Evolutionary conservation across 2,797 vertebrate species (phyloP).

Genomic region (Tenualosa thibaudeaui): DNA sequence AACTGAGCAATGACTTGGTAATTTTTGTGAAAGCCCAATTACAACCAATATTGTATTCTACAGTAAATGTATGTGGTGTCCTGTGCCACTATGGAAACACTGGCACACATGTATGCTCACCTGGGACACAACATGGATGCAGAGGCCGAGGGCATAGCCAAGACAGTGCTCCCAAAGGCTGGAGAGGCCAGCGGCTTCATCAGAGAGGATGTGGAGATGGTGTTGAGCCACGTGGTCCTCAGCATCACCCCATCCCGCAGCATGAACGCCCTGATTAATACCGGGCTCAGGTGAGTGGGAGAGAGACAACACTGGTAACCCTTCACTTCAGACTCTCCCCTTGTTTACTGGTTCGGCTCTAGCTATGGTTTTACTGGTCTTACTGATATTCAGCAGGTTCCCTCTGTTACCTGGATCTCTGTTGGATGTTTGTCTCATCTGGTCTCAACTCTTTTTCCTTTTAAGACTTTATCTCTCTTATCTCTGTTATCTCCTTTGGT

Average conservation of each 20-base stretch:
- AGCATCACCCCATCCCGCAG: background rate
- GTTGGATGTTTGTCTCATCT: background rate
- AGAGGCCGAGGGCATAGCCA: slow-evolving; percentile 75
- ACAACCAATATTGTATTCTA: background rate
- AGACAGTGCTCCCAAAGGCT: slow-evolving; percentile 76
- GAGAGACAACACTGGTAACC: too few species aligned
- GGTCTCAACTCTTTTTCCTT: background rate
- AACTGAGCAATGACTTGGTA: background rate
- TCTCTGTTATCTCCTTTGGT: background rate
- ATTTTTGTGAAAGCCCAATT: background rate
- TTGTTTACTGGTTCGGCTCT: too few species aligned
- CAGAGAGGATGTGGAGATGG: background rate
- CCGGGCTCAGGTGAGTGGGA: slow-evolving; percentile 44
- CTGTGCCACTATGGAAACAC: slow-evolving; percentile 74
- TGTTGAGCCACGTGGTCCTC: background rate
- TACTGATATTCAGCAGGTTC: too few species aligned
- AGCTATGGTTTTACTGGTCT: too few species aligned
- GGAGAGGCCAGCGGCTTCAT: slow-evolving; percentile 62
- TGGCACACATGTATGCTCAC: slow-evolving; percentile 77
- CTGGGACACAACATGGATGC: slow-evolving; percentile 80
- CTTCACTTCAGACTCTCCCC: too few species aligned
- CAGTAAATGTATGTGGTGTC: slow-evolving; percentile 66
- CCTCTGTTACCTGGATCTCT: background rate
- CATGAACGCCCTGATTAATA: background rate
- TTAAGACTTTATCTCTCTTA: background rate